Evolutionary conservation across 2,888 invertebrate genomes (phyloP).

Genomic region (Tetragonisca angustula): DNA sequence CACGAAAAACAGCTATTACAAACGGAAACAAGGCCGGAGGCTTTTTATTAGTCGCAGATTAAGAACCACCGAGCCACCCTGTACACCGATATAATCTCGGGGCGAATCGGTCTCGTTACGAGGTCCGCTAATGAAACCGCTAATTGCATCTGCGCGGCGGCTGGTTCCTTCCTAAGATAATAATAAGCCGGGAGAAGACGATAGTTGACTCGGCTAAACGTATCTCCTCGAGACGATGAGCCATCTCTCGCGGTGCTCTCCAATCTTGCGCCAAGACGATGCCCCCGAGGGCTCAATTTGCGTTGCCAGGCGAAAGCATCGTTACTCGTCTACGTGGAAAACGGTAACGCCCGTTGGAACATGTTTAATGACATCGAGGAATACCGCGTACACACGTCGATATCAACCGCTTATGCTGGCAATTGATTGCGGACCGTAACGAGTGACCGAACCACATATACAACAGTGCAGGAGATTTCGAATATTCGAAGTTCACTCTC

Average conservation of each 20-base stretch:
- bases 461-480: no score
- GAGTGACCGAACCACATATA: no score
- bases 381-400: conserved; percentile 4
- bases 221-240: conserved; percentile 62
- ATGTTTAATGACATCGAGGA: conserved; percentile 55
- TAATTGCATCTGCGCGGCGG: conserved; percentile 52
- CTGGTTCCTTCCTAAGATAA: conserved; percentile 51
- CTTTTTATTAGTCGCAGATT: not conserved
- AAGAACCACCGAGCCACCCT: not conserved
- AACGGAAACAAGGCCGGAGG: no score
- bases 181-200: conserved; percentile 62
- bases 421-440: no score
- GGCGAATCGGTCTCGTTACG: conserved; percentile 22
- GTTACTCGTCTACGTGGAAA: conserved; percentile 35
- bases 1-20: no score
- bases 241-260: conserved; percentile 69
- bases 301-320: conserved; percentile 60
- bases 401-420: not conserved
- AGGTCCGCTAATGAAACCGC: conserved; percentile 44
- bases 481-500: no score
- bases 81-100: conserved; percentile 11
- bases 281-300: conserved; percentile 73
- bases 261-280: conserved; percentile 72
- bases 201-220: conserved; percentile 56
- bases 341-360: conserved; percentile 48